These are phyloP conservation scores for Palythoa heliodiscus DNA, from an alignment of 92 coral and sea anemone species.

Conservation along the genomic window DNA sequence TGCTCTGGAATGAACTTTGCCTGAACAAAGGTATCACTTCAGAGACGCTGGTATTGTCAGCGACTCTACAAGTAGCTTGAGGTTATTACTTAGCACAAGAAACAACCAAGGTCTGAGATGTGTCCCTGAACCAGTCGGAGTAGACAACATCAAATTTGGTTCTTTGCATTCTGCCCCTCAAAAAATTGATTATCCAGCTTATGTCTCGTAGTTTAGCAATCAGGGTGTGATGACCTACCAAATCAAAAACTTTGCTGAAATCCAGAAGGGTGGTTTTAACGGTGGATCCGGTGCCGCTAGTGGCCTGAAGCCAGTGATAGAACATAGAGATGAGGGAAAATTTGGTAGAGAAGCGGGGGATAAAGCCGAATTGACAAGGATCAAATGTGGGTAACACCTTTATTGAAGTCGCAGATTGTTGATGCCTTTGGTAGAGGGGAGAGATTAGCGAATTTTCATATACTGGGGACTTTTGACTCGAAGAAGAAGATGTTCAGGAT, in stretches of 20 bases:
- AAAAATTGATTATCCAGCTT: constrained; percentile 43
- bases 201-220: constrained; percentile 36
- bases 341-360: constrained; percentile 17
- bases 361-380: constrained; percentile 24
- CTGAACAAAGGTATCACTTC: constrained; percentile 26
- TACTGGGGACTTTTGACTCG: constrained; percentile 40
- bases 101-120: constrained; percentile 45
- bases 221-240: constrained; percentile 27
- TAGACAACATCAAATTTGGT: constrained; percentile 6
- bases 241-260: constrained; percentile 42
- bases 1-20: constrained; percentile 25
- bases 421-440: constrained; percentile 46
- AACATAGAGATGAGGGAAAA: constrained; percentile 39
- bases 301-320: constrained; percentile 42
- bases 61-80: constrained; percentile 18
- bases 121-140: constrained; percentile 36
- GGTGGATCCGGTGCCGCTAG: constrained; percentile 34
- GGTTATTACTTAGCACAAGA: constrained; percentile 40
- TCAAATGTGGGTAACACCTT: constrained; percentile 12
- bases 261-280: constrained; percentile 12
- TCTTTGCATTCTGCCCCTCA: constrained; percentile 26
- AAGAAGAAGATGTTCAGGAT: constrained; percentile 53
- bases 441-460: constrained; percentile 52
- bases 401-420: not conserved
- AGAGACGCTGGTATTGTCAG: constrained; percentile 32